phyloP scores from a whole-genome alignment of 2,113 vertebrate genomes.

The Paradoxurus hermaphroditus region DNA sequence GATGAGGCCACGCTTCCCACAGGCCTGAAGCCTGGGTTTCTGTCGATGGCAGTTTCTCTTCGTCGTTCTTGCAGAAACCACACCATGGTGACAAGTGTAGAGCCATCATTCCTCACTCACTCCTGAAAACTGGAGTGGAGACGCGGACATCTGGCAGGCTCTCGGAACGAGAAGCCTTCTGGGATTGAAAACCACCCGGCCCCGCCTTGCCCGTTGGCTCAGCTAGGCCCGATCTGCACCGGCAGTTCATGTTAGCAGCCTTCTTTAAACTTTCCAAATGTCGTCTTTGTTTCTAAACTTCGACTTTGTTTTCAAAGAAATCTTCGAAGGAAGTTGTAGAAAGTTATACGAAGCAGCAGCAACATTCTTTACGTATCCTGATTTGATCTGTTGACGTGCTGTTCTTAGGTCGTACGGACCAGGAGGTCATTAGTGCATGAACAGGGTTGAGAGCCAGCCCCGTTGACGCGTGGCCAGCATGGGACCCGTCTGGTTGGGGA shows the following conservation, averaged over 20 bases:
- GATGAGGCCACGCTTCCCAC: not conserved
- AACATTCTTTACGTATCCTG: not conserved
- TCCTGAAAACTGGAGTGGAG: not conserved
- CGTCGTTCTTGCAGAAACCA: not conserved
- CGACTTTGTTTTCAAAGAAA: not conserved
- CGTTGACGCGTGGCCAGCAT: not conserved
- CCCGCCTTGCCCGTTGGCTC: not conserved
- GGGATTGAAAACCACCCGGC: not conserved
- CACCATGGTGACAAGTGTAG: not conserved
- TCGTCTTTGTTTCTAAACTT: not conserved
- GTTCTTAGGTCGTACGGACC: not conserved
- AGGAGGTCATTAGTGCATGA: not conserved
- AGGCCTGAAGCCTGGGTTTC: not conserved
- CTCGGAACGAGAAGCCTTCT: not conserved
- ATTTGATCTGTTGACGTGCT: not conserved
- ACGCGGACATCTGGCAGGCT: not conserved
- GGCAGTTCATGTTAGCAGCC: not conserved
- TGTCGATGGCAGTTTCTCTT: not conserved
- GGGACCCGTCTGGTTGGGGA: not conserved
- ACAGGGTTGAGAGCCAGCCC: not conserved
- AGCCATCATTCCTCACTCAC: not conserved
- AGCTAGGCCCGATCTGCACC: not conserved
- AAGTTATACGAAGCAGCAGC: not conserved
- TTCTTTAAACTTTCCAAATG: not conserved
- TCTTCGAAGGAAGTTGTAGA: too few relatives aligned